Base-by-base conservation (phyloP, 2,888 invertebrate species). In the Cosmorhoe ocellata region DNA sequence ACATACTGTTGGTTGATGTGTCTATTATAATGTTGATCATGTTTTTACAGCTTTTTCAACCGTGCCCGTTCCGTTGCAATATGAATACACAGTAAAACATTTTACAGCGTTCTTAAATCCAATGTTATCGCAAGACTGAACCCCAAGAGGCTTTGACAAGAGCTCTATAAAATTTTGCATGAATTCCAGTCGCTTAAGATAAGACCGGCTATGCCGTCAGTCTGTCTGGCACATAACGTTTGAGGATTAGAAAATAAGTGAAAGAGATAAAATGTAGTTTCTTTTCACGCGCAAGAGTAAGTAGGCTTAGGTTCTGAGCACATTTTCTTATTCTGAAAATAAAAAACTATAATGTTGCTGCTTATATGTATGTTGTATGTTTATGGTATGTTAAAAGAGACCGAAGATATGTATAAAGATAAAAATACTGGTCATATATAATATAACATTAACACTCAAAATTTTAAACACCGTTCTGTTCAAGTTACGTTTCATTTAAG, bases 101-200 rank as follows among this genome's bases (percentile, higher is more conserved):
- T 61, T 61, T 79, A 80, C 69, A 74, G 47, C 62, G 58, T 60
- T 64, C 65, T 65, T 71, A 76, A 77, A 77, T 75, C 70, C 71
- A 72, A 71, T 69, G 78, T 76, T 79, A 76, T 79, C 74, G 53
- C 51, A 13, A 48, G 46, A 60, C 65, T 57, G 53, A 67, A 67
- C 59, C 72, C 64, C 69, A 53, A 39, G 68, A 69, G 63, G 43
- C 55, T 54, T 55, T 63, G 56, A 59, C 59, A 59, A 59, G 51
- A 39, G 50, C 59, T 52, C 53, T 57, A 61, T 64, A 63, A 63
- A 60, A 60, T 63, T 63, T 61, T 63, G 63, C 64, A 63, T 70
- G 67, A 68, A 58, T 69, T 67, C 62, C 51, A 53, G 56, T 56
- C 62, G 59, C 61, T 63, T 56, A 30, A 63, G 61, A 67, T 67